Conservation (phyloP, 2,113 vertebrate genomes). For the Podiceps cristatus region DNA sequence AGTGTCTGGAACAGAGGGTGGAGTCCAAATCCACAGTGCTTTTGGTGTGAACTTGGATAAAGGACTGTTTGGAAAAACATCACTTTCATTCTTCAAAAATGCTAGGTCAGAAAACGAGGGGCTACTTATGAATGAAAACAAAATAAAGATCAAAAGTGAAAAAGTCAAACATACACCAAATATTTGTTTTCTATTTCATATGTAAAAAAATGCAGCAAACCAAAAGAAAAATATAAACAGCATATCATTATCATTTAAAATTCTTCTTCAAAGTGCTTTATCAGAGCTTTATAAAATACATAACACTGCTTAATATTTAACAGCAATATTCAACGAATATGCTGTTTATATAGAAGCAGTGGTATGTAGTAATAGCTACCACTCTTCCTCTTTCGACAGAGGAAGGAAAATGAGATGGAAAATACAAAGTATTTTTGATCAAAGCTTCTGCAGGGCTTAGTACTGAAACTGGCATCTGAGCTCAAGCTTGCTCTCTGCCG, state of each 20-base stretch:
- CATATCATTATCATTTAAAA: background rate
- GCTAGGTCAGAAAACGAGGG: background rate
- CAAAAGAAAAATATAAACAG: background rate
- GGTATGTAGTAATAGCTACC: background rate
- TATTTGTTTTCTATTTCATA: conserved; percentile 1
- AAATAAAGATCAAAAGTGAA: conserved; percentile 36
- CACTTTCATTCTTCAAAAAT: background rate
- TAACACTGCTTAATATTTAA: conserved; percentile 57
- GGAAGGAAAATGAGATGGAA: conserved; percentile 1
- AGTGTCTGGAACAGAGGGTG: conserved; percentile 27
- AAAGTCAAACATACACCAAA: background rate
- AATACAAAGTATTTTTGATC: conserved; percentile 30
- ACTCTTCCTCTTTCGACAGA: conserved; percentile 5
- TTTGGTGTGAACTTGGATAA: conserved; percentile 17
- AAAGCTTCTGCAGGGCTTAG: conserved; percentile 1
- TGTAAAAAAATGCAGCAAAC: background rate
- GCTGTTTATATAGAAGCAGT: background rate
- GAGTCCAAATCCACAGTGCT: background rate
- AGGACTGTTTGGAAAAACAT: conserved; percentile 10
- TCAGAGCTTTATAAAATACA: conserved; percentile 44
- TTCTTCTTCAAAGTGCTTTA: conserved; percentile 36
- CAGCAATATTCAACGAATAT: background rate
- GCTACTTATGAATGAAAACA: background rate
- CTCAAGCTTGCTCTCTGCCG: background rate
- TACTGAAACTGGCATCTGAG: background rate